Percentiles rank a stretch among this genome's conserved stretches.
These are phyloP conservation scores for Ricordea florida DNA, from an alignment of 92 coral and sea anemone species.

Conservation along the genomic window DNA sequence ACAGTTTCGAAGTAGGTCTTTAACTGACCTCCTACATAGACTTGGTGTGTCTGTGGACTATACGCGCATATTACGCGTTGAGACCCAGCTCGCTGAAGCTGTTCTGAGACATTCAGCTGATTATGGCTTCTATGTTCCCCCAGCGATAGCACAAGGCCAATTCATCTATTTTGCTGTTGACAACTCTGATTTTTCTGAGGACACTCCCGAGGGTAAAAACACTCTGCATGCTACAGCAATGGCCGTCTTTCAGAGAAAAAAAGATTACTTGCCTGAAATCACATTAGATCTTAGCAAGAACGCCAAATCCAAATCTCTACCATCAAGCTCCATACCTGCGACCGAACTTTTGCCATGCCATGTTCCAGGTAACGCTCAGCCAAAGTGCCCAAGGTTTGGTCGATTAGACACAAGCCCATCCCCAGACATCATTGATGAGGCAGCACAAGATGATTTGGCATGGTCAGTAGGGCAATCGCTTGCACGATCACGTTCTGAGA, in stretches of 20 bases:
- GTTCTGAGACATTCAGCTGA: slow-evolving; percentile 10
- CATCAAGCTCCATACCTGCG: neutral
- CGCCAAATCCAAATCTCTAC: neutral
- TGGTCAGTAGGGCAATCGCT: slow-evolving; percentile 11
- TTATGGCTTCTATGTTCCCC: neutral
- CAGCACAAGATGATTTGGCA: slow-evolving; percentile 23
- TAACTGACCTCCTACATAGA: slow-evolving; percentile 17
- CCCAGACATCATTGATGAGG: neutral
- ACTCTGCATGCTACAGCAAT: slow-evolving; percentile 31
- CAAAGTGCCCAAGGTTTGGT: slow-evolving; percentile 31
- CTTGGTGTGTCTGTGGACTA: slow-evolving; percentile 37
- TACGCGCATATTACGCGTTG: slow-evolving; percentile 35
- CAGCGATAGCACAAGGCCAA: neutral
- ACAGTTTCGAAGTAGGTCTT: slow-evolving; percentile 20
- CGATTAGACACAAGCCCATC: slow-evolving; percentile 10
- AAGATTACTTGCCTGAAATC: neutral
- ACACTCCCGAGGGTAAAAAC: slow-evolving; percentile 9
- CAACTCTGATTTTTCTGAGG: neutral
- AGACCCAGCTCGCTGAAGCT: slow-evolving; percentile 33
- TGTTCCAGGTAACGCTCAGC: slow-evolving; percentile 22
- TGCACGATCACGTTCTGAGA: neutral
- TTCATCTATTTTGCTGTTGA: neutral
- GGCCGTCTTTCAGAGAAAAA: slow-evolving; percentile 17
- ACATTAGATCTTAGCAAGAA: neutral
- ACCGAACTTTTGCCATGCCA: neutral